phyloP scores from a whole-genome alignment of 1,140 invertebrate species.

The Papilio polytes region DNA sequence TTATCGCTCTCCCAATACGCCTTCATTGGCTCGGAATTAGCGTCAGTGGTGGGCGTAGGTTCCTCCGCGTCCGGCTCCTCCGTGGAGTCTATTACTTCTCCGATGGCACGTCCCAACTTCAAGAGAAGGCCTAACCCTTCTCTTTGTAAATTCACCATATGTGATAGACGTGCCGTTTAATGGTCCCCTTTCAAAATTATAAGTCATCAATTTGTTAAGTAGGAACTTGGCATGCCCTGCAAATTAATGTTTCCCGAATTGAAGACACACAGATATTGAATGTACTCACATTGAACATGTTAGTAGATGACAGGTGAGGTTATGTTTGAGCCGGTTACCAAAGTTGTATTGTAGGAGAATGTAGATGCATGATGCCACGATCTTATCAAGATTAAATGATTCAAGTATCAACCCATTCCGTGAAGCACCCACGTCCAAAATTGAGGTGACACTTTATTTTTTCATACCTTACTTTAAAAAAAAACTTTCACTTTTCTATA shows the following conservation, averaged over 20 bases:
- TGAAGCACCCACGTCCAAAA: slow-evolving; percentile 34
- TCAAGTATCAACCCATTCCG: slow-evolving; percentile 31
- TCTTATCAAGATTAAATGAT: slow-evolving; percentile 9
- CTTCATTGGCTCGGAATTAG: slow-evolving; percentile 72
- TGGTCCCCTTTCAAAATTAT: slow-evolving; percentile 66
- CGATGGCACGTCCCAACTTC: slow-evolving; percentile 62
- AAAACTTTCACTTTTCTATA: slow-evolving; percentile 45
- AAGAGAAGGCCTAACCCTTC: slow-evolving; percentile 78
- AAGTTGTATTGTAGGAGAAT: slow-evolving; percentile 48
- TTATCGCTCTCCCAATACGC: slow-evolving; percentile 77
- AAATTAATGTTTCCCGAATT: slow-evolving; percentile 80
- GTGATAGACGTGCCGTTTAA: slow-evolving; percentile 61
- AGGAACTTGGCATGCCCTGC: slow-evolving; percentile 78
- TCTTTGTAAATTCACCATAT: slow-evolving; percentile 78
- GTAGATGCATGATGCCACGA: slow-evolving; percentile 9
- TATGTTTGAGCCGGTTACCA: slow-evolving; percentile 56
- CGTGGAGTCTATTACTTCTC: slow-evolving; percentile 55
- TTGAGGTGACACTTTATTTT: slow-evolving; percentile 23
- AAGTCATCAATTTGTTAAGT: slow-evolving; percentile 66
- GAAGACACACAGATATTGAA: slow-evolving; percentile 82
- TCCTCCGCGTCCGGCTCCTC: slow-evolving; percentile 53
- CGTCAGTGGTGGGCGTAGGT: slow-evolving; percentile 46
- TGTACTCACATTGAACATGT: slow-evolving; percentile 66
- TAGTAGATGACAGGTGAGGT: slow-evolving; percentile 60
- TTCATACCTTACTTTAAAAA: slow-evolving; percentile 41